Percentiles rank a stretch among this genome's conserved stretches.
These are phyloP conservation scores for Sebastes diploproa DNA, from an alignment of 2,797 vertebrate species.

Conservation along the genomic window DNA sequence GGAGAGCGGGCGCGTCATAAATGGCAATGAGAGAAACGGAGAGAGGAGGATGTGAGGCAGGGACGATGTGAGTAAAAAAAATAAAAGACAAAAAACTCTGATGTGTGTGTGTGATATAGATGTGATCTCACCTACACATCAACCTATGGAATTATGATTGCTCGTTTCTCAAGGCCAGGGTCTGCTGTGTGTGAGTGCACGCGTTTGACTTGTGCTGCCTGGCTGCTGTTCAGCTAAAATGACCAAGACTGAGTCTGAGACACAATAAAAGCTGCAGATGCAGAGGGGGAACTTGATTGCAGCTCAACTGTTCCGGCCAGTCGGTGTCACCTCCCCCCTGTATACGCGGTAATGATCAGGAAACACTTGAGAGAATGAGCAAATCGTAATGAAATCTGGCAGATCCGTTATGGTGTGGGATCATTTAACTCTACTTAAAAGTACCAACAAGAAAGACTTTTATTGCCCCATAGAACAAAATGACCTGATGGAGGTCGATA, in stretches of 20 bases:
- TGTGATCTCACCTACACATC: constrained; percentile 4
- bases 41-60: neutral
- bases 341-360: neutral
- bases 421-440: constrained; percentile 21
- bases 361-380: constrained; percentile 5
- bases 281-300: neutral
- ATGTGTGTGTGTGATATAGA: neutral
- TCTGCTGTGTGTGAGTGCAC: neutral
- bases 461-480: constrained; percentile 30
- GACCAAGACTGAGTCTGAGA: neutral
- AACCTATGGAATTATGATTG: neutral
- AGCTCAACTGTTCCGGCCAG: neutral
- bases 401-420: neutral
- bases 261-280: neutral
- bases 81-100: neutral
- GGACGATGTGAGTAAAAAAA: neutral
- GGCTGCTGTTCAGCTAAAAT: neutral
- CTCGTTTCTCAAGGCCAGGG: constrained; percentile 6
- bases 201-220: neutral
- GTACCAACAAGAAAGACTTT: constrained; percentile 31
- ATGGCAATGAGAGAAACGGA: neutral
- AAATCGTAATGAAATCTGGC: neutral
- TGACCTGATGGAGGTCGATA: constrained; percentile 30
- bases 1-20: constrained; percentile 37
- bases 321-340: neutral